Base-by-base conservation (phyloP, 2,797 vertebrate species). In the Parauchenoglanis punctatus region DNA sequence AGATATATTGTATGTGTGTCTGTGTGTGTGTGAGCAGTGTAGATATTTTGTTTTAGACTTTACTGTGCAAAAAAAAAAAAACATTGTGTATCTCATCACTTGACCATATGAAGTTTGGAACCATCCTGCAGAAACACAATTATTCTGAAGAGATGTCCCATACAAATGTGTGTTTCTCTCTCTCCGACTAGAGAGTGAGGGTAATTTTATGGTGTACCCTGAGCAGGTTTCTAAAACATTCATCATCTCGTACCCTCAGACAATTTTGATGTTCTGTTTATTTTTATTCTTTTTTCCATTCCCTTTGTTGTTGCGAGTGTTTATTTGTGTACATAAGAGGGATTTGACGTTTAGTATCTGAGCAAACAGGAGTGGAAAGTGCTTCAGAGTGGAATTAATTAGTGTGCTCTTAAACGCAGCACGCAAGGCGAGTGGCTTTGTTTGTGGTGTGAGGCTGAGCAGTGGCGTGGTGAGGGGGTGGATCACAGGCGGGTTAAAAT, bases 301-400 rank as follows among this genome's bases (percentile, higher is more conserved):
- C 94, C 95, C 93, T 96, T 95, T 95, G 94, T 95, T 94, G 92
- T 89, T 90, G 81, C 89, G 92, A 94, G 94, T 89, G 94, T 95
- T 96, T 95, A 95, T 96, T 96, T 96, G 94, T 95, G 95, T 94
- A 93, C 94, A 94, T 92, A 94, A 96, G 94, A 95, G 95, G 90
- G 94, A 95, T 94, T 95, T 94, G 94, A 95, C 93, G 95, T 95
- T 95, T 95, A 93, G 94, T 94, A 95, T 96, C 94, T 93, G 94
- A 96, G 94, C 94, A 96, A 96, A 96, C 94, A 95, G 94, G 93
- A 93, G 93, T 92, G 94, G 93, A 95, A 95, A 96, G 96, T 96
- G 95, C 95, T 96, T 95, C 93, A 95, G 92, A 94, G 93, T 94
- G 94, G 94, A 96, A 96, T 96, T 96, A 96, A 96, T 96, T 96